Percentiles rank a stretch among this genome's conserved stretches.
phyloP scores from a whole-genome alignment of 2,113 vertebrate genomes.

The Edolisoma coerulescens region DNA sequence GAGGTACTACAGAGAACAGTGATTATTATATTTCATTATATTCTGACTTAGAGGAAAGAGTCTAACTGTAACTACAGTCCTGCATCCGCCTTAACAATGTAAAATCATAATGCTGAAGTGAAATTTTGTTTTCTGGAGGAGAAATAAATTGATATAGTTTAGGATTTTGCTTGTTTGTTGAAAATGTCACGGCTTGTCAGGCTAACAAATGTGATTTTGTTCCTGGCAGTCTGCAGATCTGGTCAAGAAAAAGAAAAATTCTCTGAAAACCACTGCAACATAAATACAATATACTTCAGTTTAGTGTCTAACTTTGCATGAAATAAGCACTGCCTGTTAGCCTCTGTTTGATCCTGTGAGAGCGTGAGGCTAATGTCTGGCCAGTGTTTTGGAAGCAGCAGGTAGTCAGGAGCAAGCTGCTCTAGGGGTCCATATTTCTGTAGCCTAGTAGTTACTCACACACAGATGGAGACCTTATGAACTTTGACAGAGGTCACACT shows the following conservation, averaged over 20 bases:
- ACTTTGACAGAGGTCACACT: conserved; percentile 89
- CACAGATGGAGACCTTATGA: conserved; percentile 93
- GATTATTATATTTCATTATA: background rate
- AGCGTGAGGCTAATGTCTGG: conserved; percentile 88
- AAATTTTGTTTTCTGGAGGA: conserved; percentile 28
- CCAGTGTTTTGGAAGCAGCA: conserved; percentile 97
- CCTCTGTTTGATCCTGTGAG: conserved; percentile 91
- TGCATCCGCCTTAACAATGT: background rate
- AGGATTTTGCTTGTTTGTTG: conserved; percentile 42
- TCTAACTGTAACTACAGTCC: background rate
- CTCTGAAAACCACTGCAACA: conserved; percentile 26
- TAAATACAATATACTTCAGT: conserved; percentile 70
- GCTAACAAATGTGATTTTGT: conserved; percentile 45
- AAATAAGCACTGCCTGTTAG: conserved; percentile 83
- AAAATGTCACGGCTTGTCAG: conserved; percentile 39
- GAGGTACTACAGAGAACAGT: background rate
- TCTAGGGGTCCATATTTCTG: conserved; percentile 87
- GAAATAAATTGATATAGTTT: background rate
- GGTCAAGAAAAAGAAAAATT: conserved; percentile 46
- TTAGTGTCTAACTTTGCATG: conserved; percentile 77
- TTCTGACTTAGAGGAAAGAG: background rate
- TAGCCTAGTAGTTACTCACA: conserved; percentile 81
- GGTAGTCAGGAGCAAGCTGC: conserved; percentile 90
- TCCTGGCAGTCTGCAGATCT: background rate
- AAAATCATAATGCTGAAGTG: background rate